A percentile compares a stretch with the other conserved stretches of the same genome.
Evolutionary conservation across 2,888 invertebrate species (phyloP).

Genomic region (Ommatoiulus sabulosus): DNA sequence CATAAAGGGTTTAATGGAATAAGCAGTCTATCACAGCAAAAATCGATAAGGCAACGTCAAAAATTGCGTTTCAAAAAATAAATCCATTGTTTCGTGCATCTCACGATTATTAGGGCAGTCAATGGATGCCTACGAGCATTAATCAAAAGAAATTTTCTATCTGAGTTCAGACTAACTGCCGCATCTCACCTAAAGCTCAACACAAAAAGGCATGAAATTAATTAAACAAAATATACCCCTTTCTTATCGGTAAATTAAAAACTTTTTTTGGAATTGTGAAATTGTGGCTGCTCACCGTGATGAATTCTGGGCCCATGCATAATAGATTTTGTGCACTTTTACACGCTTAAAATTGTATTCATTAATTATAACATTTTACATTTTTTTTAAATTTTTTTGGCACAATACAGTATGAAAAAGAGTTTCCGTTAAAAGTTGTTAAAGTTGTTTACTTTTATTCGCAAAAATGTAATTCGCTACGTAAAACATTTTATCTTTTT

Average conservation of each 20-base stretch:
- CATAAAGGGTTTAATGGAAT: constrained; percentile 23
- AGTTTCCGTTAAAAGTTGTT: no score
- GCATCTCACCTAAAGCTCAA: background rate
- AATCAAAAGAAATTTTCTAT: background rate
- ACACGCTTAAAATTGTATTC: background rate
- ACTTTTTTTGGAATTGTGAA: no score
- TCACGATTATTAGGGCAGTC: background rate
- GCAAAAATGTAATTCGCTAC: no score
- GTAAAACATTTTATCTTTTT: no score
- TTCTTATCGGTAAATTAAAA: no score
- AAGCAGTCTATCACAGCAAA: background rate
- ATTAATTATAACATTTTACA: no score
- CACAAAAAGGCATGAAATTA: constrained; percentile 31
- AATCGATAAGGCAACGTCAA: background rate
- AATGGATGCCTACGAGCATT: background rate
- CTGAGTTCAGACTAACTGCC: background rate
- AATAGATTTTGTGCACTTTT: background rate
- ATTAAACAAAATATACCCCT: background rate
- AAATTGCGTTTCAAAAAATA: constrained; percentile 10
- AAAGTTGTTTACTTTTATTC: no score
- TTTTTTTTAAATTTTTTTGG: no score
- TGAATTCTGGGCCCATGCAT: background rate
- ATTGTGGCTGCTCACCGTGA: no score
- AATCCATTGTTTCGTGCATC: background rate
- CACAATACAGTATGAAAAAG: no score